Evolutionary conservation across 2,888 invertebrate species (phyloP).

Genomic region (Lingula anatina): DNA sequence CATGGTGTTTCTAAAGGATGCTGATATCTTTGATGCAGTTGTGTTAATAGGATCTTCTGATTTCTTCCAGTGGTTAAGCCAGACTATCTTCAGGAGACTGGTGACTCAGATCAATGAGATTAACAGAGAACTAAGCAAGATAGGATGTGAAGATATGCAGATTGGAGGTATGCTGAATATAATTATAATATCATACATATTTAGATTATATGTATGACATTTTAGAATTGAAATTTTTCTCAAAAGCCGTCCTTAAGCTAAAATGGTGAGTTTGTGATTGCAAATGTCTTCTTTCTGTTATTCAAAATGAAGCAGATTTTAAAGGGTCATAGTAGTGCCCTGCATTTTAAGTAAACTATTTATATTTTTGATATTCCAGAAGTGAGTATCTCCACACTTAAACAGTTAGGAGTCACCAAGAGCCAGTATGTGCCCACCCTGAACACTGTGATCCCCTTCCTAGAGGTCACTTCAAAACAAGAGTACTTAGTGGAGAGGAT

Average conservation of each 20-base stretch:
- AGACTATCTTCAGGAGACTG: slow-evolving; percentile 73
- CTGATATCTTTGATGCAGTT: too few relatives aligned
- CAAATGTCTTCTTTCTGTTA: too few relatives aligned
- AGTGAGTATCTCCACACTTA: slow-evolving; percentile 69
- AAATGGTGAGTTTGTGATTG: too few relatives aligned
- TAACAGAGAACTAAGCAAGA: slow-evolving; percentile 66
- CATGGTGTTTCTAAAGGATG: too few relatives aligned
- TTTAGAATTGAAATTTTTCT: too few relatives aligned
- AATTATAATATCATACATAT: too few relatives aligned
- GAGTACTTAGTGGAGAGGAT: slow-evolving; percentile 79
- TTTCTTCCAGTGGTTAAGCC: slow-evolving; percentile 72
- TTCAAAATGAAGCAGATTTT: too few relatives aligned
- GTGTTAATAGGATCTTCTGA: slow-evolving; percentile 2
- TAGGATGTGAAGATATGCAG: slow-evolving; percentile 57
- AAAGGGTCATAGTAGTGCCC: too few relatives aligned
- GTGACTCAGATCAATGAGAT: slow-evolving; percentile 69
- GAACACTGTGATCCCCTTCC: slow-evolving; percentile 67
- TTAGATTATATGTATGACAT: too few relatives aligned
- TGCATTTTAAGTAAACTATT: neutral
- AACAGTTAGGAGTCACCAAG: slow-evolving; percentile 66
- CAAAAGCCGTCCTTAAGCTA: too few relatives aligned
- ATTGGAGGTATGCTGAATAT: slow-evolving; percentile 56
- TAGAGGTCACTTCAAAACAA: slow-evolving; percentile 78
- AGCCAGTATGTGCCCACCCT: slow-evolving; percentile 59
- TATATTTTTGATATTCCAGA: slow-evolving; percentile 34